Conservation (phyloP, 2,797 vertebrate species). For the Chaenodraco wilsoni region DNA sequence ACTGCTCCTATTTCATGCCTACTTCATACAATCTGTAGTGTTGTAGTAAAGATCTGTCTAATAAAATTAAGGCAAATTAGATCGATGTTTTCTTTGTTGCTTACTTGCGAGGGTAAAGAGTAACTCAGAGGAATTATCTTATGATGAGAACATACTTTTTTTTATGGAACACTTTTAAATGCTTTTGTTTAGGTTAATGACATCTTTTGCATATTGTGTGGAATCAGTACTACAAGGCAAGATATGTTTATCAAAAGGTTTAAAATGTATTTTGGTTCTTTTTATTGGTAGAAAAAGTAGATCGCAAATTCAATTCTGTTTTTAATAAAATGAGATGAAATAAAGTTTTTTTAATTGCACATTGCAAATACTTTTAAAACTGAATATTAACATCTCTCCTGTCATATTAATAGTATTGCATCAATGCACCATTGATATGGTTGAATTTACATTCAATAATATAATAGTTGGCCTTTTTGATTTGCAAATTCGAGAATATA, state of each 20-base stretch:
- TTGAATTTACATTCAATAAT: not conserved
- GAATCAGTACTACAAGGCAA: not conserved
- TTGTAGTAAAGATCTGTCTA: conserved; percentile 52
- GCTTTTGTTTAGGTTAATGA: not conserved
- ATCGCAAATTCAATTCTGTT: not conserved
- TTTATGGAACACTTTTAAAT: not conserved
- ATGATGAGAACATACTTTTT: not conserved
- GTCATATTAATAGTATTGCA: not conserved
- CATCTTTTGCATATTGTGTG: not conserved
- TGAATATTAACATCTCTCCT: not conserved
- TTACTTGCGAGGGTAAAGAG: not conserved
- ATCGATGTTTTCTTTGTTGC: conserved; percentile 5
- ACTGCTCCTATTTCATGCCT: conserved; percentile 8
- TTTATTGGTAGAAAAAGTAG: not conserved
- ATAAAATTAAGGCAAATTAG: conserved; percentile 52
- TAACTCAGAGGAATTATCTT: not conserved
- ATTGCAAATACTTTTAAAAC: no score
- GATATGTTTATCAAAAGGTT: not conserved
- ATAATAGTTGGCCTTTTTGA: not conserved
- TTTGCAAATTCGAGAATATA: not conserved
- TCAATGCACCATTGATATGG: no score
- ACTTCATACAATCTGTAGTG: conserved; percentile 30
- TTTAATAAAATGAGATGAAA: not conserved
- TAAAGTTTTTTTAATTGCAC: no score
- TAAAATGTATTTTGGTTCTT: not conserved